Conservation (phyloP, 2,888 invertebrate species). For the Noctua fimbriata region DNA sequence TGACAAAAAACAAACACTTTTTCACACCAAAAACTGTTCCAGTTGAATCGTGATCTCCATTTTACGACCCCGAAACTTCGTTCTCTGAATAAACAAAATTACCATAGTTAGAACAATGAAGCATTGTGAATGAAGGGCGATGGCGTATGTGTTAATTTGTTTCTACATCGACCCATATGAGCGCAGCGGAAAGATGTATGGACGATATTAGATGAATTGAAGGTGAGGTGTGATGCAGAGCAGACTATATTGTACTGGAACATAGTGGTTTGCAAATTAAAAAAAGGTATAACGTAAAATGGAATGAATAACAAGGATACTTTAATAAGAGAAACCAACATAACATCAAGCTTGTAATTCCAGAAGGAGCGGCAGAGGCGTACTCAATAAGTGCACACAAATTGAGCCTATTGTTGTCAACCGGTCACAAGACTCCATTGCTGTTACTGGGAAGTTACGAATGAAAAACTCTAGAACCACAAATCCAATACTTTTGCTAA, state of each 20-base stretch:
- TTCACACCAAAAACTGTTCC: slow-evolving; percentile 46
- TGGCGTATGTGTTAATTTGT: slow-evolving; percentile 76
- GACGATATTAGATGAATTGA: slow-evolving; percentile 51
- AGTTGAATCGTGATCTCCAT: slow-evolving; percentile 63
- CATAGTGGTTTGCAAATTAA: neutral
- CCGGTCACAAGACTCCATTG: neutral
- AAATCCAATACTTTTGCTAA: neutral
- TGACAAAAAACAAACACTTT: neutral
- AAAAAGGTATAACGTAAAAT: neutral
- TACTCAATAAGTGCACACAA: neutral
- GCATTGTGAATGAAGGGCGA: slow-evolving; percentile 71
- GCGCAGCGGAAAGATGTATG: slow-evolving; percentile 62
- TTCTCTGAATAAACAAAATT: slow-evolving; percentile 69
- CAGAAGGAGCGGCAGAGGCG: neutral
- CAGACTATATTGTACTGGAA: slow-evolving; percentile 17
- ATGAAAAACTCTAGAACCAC: neutral
- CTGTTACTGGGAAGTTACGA: neutral
- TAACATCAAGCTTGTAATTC: neutral
- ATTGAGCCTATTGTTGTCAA: neutral
- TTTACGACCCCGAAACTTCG: slow-evolving; percentile 67
- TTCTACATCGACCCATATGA: slow-evolving; percentile 68
- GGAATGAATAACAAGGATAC: too few species aligned
- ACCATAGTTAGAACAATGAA: slow-evolving; percentile 75
- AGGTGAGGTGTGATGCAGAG: slow-evolving; percentile 40
- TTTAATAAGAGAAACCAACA: neutral